phyloP scores from a whole-genome alignment of 1,140 invertebrate genomes.

The Heliothis subflexa region DNA sequence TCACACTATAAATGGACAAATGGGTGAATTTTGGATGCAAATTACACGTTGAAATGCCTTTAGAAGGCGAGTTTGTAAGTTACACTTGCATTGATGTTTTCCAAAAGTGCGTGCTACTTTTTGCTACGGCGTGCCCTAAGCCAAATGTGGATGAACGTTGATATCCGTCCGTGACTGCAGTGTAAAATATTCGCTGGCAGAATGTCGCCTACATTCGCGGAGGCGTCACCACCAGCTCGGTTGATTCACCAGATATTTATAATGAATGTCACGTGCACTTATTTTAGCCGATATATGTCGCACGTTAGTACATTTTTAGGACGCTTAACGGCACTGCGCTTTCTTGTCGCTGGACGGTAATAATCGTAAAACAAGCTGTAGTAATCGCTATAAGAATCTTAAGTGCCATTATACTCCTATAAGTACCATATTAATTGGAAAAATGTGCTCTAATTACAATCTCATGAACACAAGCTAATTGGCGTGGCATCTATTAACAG shows the following conservation, averaged over 20 bases:
- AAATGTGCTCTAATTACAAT: constrained; percentile 16
- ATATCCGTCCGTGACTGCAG: constrained; percentile 13
- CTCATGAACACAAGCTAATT: not conserved
- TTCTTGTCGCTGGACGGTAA: constrained; percentile 55
- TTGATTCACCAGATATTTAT: constrained; percentile 34
- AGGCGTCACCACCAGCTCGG: not conserved
- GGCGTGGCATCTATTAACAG: not conserved
- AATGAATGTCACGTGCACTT: constrained; percentile 51
- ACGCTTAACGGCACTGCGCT: constrained; percentile 71
- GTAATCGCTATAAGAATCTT: not conserved
- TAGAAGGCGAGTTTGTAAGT: not conserved
- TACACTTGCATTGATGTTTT: not conserved
- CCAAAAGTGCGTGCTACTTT: not conserved
- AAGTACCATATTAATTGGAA: constrained; percentile 7
- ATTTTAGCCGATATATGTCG: constrained; percentile 43
- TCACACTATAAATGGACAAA: not conserved
- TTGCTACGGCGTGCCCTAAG: not conserved
- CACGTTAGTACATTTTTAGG: constrained; percentile 58
- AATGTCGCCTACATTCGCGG: constrained; percentile 25
- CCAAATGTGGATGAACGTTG: not conserved
- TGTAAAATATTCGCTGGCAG: constrained; percentile 16
- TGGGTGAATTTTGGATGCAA: not conserved
- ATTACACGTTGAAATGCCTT: not conserved
- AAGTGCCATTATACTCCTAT: not conserved
- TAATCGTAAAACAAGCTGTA: constrained; percentile 38